Evolutionary conservation across 2,888 invertebrate genomes (phyloP), one percentile per base, ranked within the genome.

Genomic region (Rotaria sp.): DNA sequence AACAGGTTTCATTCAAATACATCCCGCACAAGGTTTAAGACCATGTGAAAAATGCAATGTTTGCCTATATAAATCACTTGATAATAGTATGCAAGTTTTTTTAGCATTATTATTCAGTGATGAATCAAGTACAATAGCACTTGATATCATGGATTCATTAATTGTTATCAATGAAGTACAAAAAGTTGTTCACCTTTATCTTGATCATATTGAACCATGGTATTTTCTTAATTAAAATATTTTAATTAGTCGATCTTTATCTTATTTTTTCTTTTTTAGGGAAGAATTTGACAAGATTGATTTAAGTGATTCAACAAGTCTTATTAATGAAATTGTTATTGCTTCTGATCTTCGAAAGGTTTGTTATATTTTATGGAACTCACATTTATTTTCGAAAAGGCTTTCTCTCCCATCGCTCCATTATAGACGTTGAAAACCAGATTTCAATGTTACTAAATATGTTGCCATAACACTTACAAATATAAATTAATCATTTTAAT

Each of bases 201-300:
- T 80, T 13, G 80, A 80, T 80, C 80, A 80, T 80, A 80, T 80
- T 45, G 80, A 80, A 80, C 80, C 80, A 80, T 80, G 80, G 80
- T 80, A 80, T 26, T 8, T 2, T 80, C 11, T 24, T 2, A 38
- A 24, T 21, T 41, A 3, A 18, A 30, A 30, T n/a, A n/a, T 59
- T 15, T 59, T 11, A 59, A 30, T 30, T 30, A 8, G 30, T 30
- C 2, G 2, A 18, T n/a, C 11, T 18, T 11, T 35, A 10, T 35
- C 8, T 35, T 30, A 35, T 35, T 30, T 35, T 38, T 18, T 38
- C 8, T 11, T 5, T 45, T 80, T 45, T 45, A 80, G 80, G 80
- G 80, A 80, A 80, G 80, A 80, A 80, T 80, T 80, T n/a, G 80
- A 80, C n/a, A 45, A 38, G 15, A n/a, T 80, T n/a, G 26, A 80